Conservation (phyloP, 2,888 invertebrate genomes). For the Lasioglossum zephyrum region DNA sequence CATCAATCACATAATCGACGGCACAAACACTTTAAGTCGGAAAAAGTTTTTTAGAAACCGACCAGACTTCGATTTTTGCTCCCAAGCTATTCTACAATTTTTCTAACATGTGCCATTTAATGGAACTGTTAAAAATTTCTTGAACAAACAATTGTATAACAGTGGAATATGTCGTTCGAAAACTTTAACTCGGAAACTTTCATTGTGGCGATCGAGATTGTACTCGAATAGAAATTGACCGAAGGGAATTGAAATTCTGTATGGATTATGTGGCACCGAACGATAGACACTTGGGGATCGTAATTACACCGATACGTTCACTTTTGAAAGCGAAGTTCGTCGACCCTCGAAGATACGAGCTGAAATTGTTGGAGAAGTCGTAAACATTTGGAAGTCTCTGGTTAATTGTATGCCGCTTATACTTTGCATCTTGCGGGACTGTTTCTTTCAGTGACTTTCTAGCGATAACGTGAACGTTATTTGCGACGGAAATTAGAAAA, state of each 20-base stretch:
- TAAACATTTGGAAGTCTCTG: conserved; percentile 8
- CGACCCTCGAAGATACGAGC: background rate
- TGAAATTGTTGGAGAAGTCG: background rate
- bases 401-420: background rate
- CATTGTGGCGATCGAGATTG: background rate
- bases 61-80: background rate
- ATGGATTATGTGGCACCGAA: conserved; percentile 8
- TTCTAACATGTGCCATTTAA: too few relatives aligned
- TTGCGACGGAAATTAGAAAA: background rate
- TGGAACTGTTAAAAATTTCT: too few relatives aligned
- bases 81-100: too few relatives aligned
- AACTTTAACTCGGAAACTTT: background rate
- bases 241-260: conserved; percentile 17
- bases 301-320: conserved; percentile 15
- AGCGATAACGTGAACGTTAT: background rate
- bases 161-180: background rate
- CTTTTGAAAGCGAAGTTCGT: conserved; percentile 15
- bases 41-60: background rate
- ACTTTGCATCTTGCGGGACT: background rate
- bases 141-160: background rate
- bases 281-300: conserved; percentile 2
- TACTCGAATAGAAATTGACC: conserved; percentile 3
- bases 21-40: background rate
- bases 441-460: conserved; percentile 8
- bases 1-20: background rate